Evolutionary conservation across 2,888 invertebrate species (phyloP), one percentile per base, ranked within the genome.

Genomic region (Andrena marginata): DNA sequence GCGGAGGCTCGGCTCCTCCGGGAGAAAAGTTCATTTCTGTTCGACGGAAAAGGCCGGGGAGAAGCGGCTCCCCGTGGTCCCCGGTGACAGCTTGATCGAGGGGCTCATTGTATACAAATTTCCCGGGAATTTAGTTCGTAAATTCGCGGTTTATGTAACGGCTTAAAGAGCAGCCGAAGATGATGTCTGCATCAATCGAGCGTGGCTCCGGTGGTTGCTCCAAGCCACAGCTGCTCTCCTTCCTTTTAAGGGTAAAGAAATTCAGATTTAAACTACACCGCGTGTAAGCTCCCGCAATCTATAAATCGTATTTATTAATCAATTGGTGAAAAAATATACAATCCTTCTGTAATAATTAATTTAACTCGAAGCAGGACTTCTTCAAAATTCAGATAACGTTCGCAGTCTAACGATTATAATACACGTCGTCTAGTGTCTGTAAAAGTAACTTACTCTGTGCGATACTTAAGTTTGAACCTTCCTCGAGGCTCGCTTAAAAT

Each of bases 31-130:
- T 54, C 26, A 76, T 62, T 69, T 69, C 65, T 76, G 54, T 20
- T 59, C 35, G 29, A 48, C 8, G n/a, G 54, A 60, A 64, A 65
- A 68, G 65, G 65, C 72, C 65, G 63, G 56, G 54, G 73, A 68
- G 73, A 73, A 68, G 67, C n/a, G 62, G 33, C 29, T 65, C 59
- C 59, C 64, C 33, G 33, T 33, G 62, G 64, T 63, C 49, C 35
- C 49, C 49, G 72, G 8, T 77, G 64, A 72, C 74, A 83, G 67
- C 33, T 71, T 74, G 74, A 78, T 82, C 72, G 76, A 83, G 69
- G 48, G 62, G 62, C 69, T 76, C 60, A 84, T 84, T 82, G 69
- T 78, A 84, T 82, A 78, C 74, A 82, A 84, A 82, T 77, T 56
- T n/a, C 20, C 10, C 5, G 26, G 63, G 68, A 72, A 79, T 64